These are phyloP conservation scores for Eugnorisma glareosa DNA, from an alignment of 2,888 invertebrate genomes.

Conservation along the genomic window DNA sequence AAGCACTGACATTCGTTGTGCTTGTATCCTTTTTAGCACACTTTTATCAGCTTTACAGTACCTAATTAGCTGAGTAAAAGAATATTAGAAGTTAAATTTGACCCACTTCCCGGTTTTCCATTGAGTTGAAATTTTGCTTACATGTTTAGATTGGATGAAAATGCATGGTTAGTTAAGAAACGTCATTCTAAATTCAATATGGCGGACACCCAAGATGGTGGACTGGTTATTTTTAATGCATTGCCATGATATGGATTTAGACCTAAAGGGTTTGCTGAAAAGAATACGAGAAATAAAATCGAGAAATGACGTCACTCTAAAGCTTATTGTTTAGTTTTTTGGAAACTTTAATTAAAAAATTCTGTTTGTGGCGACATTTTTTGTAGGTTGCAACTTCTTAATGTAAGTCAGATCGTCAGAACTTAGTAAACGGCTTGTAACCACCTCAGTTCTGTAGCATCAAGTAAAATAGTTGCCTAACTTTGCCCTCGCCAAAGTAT, in stretches of 20 bases:
- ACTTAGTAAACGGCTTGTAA: slow-evolving; percentile 28
- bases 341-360: no score
- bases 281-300: no score
- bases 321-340: no score
- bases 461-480: slow-evolving; percentile 59
- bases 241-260: not conserved
- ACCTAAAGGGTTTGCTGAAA: no score
- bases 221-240: no score
- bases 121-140: not conserved
- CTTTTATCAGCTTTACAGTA: not conserved
- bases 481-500: slow-evolving; percentile 51
- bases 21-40: not conserved
- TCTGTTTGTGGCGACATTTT: not conserved
- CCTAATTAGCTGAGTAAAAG: no score
- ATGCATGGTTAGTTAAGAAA: not conserved
- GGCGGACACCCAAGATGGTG: not conserved
- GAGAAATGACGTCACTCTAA: no score
- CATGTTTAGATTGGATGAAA: not conserved
- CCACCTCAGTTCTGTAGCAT: slow-evolving; percentile 27
- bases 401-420: slow-evolving; percentile 23
- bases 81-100: not conserved
- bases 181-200: not conserved
- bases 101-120: not conserved
- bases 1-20: not conserved
- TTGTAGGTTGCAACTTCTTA: slow-evolving; percentile 11